Percentiles rank a stretch among this genome's conserved stretches.
These are phyloP conservation scores for Geotrupes spiniger DNA, from an alignment of 2,888 invertebrate genomes.

Conservation along the genomic window DNA sequence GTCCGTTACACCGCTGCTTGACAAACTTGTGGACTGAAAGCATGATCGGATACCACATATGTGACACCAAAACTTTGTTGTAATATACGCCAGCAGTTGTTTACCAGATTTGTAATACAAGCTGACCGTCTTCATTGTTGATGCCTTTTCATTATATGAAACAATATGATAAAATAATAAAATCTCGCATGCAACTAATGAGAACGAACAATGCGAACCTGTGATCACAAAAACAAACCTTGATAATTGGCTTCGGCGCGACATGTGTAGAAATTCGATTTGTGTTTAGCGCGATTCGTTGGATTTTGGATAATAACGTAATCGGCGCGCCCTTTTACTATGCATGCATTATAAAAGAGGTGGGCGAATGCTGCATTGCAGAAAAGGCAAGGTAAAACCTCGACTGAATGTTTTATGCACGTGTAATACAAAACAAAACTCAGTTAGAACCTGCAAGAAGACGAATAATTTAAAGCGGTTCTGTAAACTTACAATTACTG, in stretches of 20 bases:
- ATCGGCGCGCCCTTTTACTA: slow-evolving; percentile 10
- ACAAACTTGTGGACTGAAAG: slow-evolving; percentile 24
- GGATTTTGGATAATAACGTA: slow-evolving; percentile 15
- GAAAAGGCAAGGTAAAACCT: slow-evolving; percentile 21
- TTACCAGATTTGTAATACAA: slow-evolving; percentile 28
- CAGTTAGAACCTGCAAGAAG: slow-evolving; percentile 27
- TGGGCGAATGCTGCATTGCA: slow-evolving; percentile 19
- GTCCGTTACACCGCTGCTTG: slow-evolving; percentile 27
- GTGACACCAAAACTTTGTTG: slow-evolving; percentile 37
- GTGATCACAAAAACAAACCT: too few relatives aligned
- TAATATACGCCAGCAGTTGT: slow-evolving; percentile 38
- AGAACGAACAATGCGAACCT: too few relatives aligned
- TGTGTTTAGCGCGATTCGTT: slow-evolving; percentile 12
- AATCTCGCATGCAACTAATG: too few relatives aligned
- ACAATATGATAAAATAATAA: too few relatives aligned
- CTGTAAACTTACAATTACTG: slow-evolving; percentile 37
- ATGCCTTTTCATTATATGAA: slow-evolving; percentile 7
- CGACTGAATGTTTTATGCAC: slow-evolving; percentile 28
- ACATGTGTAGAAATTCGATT: slow-evolving; percentile 15
- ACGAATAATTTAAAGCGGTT: slow-evolving; percentile 29
- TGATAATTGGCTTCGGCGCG: slow-evolving; percentile 12
- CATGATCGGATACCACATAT: slow-evolving; percentile 35
- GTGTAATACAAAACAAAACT: slow-evolving; percentile 28
- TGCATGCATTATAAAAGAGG: slow-evolving; percentile 21
- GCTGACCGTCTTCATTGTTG: slow-evolving; percentile 16